phyloP scores from a whole-genome alignment of 2,797 vertebrate genomes.

The Acipenser transmontanus region DNA sequence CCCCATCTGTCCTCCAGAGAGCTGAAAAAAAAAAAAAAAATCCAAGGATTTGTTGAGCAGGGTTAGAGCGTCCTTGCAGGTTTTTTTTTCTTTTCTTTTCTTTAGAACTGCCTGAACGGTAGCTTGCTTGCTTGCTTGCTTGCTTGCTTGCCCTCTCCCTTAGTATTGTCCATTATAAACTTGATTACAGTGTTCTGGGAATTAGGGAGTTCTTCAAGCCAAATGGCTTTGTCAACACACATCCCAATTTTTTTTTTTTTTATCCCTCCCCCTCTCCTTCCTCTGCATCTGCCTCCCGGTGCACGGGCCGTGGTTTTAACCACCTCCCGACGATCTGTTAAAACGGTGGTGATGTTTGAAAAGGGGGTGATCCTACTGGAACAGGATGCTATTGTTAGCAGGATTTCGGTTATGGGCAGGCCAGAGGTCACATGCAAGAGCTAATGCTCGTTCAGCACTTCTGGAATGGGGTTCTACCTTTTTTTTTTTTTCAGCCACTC shows the following conservation, averaged over 20 bases:
- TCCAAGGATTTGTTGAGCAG: neutral
- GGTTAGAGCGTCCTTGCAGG: constrained; percentile 3
- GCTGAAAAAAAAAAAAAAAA: constrained; percentile 35
- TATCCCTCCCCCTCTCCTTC: neutral
- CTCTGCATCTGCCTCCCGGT: constrained; percentile 2
- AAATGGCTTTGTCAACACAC: constrained; percentile 41
- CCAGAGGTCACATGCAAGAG: constrained; percentile 65
- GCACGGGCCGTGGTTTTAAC: constrained; percentile 37
- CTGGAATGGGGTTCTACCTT: constrained; percentile 51
- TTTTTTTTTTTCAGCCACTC: constrained; percentile 34
- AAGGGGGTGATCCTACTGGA: constrained; percentile 66
- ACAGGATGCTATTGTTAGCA: constrained; percentile 75
- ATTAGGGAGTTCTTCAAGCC: constrained; percentile 45
- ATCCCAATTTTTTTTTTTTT: constrained; percentile 22
- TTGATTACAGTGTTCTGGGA: constrained; percentile 42
- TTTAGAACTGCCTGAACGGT: too few relatives aligned
- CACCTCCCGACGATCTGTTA: constrained; percentile 44
- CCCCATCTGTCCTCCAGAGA: constrained; percentile 59
- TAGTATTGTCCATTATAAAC: constrained; percentile 29
- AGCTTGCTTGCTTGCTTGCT: constrained; percentile 19
- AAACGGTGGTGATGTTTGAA: constrained; percentile 57
- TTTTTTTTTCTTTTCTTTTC: too few relatives aligned
- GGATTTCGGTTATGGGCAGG: constrained; percentile 68
- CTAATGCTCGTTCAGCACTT: constrained; percentile 69
- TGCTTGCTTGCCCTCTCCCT: constrained; percentile 25